Conservation (phyloP, 2,888 invertebrate genomes). For the Apotomis betuletana region DNA sequence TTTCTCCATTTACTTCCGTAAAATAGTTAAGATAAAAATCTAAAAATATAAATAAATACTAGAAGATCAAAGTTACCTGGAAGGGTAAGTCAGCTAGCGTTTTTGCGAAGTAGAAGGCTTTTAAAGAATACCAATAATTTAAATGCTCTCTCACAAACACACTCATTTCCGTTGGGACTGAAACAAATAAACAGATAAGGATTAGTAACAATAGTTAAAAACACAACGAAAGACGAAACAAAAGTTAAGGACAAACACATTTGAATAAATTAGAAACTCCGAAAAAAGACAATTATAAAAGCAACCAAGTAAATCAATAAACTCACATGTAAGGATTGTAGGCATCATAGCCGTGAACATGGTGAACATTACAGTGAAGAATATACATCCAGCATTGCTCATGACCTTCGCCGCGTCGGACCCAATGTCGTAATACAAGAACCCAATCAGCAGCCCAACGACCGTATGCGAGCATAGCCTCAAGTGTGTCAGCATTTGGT, state of each 20-base stretch:
- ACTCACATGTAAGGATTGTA: constrained; percentile 97
- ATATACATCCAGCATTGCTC: constrained; percentile 97
- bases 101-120: constrained; percentile 98
- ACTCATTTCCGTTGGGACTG: constrained; percentile 98
- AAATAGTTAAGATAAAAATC: too few species aligned
- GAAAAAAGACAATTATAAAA: too few species aligned
- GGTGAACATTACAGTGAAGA: constrained; percentile 97
- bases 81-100: constrained; percentile 98
- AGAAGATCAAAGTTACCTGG: constrained; percentile 85
- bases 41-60: too few species aligned
- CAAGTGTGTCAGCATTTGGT: constrained; percentile 95
- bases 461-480: constrained; percentile 93
- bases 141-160: constrained; percentile 97
- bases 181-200: constrained; percentile 55
- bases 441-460: constrained; percentile 95
- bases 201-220: not conserved
- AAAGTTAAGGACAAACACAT: too few species aligned
- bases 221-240: too few species aligned
- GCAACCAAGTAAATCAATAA: too few species aligned
- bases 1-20: too few species aligned
- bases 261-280: too few species aligned
- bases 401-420: constrained; percentile 96
- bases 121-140: constrained; percentile 98
- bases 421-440: constrained; percentile 96
- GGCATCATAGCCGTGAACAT: constrained; percentile 99